Evolutionary conservation across 64 coral and sea anemone species (phyloP).

Genomic region (Catalaphyllia jardinei): DNA sequence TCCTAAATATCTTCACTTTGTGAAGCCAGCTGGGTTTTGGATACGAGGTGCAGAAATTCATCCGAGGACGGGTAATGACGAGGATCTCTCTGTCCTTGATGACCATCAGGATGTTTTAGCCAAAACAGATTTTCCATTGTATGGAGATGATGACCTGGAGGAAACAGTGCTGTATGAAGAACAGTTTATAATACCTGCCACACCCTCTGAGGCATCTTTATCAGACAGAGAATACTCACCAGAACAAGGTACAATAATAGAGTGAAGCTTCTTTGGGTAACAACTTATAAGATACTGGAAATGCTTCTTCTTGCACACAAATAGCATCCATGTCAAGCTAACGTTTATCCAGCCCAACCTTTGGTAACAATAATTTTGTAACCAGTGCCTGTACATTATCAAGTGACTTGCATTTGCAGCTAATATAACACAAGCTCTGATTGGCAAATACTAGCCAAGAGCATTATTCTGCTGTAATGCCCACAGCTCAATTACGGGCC

Average conservation of each 20-base stretch:
- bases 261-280: too few species aligned
- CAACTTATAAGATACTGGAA: too few species aligned
- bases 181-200: conserved; percentile 40
- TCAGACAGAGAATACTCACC: conserved; percentile 37
- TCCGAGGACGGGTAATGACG: not conserved
- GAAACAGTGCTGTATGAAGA: conserved; percentile 64
- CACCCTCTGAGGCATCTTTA: conserved; percentile 53
- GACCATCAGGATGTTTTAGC: not conserved
- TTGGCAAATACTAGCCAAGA: too few species aligned
- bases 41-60: not conserved
- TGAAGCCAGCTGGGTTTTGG: conserved; percentile 43
- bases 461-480: too few species aligned
- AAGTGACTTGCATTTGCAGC: too few species aligned
- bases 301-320: too few species aligned
- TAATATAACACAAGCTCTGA: too few species aligned
- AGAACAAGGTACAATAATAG: conserved; percentile 10
- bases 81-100: not conserved
- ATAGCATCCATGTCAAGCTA: too few species aligned
- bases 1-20: conserved; percentile 74
- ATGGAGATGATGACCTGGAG: conserved; percentile 22
- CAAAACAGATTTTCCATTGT: not conserved
- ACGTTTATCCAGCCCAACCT: too few species aligned
- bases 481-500: too few species aligned
- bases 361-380: too few species aligned
- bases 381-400: too few species aligned